Base-by-base conservation (phyloP, 2,888 invertebrate genomes). In the Omphaloscelis lunosa region DNA sequence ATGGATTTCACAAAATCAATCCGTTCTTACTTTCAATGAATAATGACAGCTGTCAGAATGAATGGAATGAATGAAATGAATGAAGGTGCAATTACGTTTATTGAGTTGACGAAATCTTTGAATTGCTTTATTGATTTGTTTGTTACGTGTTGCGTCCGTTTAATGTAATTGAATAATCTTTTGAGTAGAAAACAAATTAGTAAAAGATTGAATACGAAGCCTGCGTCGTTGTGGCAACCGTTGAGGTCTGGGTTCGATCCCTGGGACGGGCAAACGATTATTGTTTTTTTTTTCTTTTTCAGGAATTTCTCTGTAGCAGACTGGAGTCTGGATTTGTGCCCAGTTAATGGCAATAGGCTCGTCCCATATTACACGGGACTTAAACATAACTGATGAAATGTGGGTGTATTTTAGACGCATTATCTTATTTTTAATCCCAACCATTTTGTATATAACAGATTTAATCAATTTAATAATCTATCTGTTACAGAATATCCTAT, bases 1-100 rank as follows among this genome's bases (percentile, higher is more conserved):
- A 82, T 77, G 41, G 79, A 85, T 88, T 84, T 81, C 81, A 82
- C 78, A 79, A 86, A 80, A 86, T 69, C 71, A 72, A 85, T 79
- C 81, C 75, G 72, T 78, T 83, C 79, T 53, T 80, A 75, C 58
- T 72, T 70, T 79, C 78, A 83, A 72, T 77, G 65, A 76, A 85
- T 85, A 74, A 79, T 83, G 75, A 80, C 76, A 75, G 76, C 62
- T 79, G 65, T 65, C 75, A 77, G 34, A 77, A 34, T 67, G 72
- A 81, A 84, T 77, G 75, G 69, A 85, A 61, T 41, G 79, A 85
- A 78, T 78, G 72, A 85, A 85, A 61, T 41, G 77, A 85, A 78
- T 78, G 72, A 85, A 75, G 75, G 62, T 75, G 72, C 72, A 77
- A 83, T 85, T 80, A 72, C 66, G 34, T 75, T 72, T 82, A 69